Percentiles rank a stretch among this genome's conserved stretches.
Evolutionary conservation across 2,888 invertebrate genomes (phyloP).

Genomic region (Orgyia antiqua): DNA sequence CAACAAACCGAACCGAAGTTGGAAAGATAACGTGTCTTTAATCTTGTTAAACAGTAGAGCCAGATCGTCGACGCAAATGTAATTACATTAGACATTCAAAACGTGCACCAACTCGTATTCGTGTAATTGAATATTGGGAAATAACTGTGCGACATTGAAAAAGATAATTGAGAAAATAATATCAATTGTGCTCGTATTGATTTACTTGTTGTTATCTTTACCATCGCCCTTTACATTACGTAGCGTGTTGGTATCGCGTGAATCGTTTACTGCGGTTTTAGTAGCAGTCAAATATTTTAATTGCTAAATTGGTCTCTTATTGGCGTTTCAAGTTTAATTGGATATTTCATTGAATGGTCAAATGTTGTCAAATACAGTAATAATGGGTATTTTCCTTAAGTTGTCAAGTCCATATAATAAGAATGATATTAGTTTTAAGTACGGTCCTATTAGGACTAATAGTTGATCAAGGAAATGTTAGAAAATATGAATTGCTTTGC

Average conservation of each 20-base stretch:
- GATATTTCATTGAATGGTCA: conserved; percentile 11
- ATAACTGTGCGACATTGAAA: conserved; percentile 9
- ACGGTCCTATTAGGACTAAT: no score
- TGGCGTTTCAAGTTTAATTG: conserved; percentile 13
- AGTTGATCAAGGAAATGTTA: no score
- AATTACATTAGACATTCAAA: conserved; percentile 12
- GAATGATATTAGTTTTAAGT: no score
- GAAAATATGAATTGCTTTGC: no score
- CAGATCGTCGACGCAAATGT: conserved; percentile 7
- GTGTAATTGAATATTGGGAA: conserved; percentile 13
- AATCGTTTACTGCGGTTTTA: conserved; percentile 22
- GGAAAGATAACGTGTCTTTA: not conserved
- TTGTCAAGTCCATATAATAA: no score
- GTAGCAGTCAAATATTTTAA: conserved; percentile 27
- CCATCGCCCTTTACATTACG: conserved; percentile 26
- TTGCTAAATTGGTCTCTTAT: conserved; percentile 24
- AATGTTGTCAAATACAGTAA: conserved; percentile 7
- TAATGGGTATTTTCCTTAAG: no score
- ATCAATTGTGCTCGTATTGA: conserved; percentile 8
- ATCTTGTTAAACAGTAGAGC: not conserved
- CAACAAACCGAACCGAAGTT: no score
- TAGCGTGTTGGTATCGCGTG: conserved; percentile 28
- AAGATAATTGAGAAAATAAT: conserved; percentile 12
- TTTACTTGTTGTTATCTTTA: conserved; percentile 16
- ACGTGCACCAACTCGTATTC: conserved; percentile 5